These are phyloP conservation scores for Chaetodon trifasciatus DNA, from an alignment of 2,797 vertebrate species.

Conservation along the genomic window DNA sequence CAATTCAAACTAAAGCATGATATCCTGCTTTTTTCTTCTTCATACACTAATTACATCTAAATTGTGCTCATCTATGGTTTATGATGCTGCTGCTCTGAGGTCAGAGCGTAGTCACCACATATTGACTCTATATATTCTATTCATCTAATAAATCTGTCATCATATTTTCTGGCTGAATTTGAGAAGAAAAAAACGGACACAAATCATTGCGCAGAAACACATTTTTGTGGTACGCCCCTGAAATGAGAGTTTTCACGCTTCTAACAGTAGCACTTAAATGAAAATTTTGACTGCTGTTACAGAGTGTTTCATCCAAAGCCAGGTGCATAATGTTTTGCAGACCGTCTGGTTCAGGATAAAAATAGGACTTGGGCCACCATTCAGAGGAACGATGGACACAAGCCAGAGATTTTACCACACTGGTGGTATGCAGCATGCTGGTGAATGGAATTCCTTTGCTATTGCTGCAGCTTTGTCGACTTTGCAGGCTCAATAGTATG, in stretches of 20 bases:
- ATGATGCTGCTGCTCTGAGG: background rate
- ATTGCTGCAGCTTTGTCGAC: conserved; percentile 20
- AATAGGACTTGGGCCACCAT: conserved; percentile 11
- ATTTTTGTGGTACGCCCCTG: conserved; percentile 9
- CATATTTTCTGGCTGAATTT: background rate
- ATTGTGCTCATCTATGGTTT: too few relatives aligned
- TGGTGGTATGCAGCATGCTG: conserved; percentile 27
- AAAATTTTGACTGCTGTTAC: conserved; percentile 13
- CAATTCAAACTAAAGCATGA: too few relatives aligned
- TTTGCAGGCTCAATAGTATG: conserved; percentile 27
- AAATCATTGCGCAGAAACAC: background rate
- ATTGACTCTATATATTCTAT: background rate
- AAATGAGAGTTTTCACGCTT: conserved; percentile 12
- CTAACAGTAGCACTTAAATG: background rate
- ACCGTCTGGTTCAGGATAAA: conserved; percentile 29
- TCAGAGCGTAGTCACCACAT: background rate
- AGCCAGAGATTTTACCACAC: conserved; percentile 47
- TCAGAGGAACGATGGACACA: conserved; percentile 15
- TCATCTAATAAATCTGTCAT: background rate
- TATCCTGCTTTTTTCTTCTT: too few relatives aligned
- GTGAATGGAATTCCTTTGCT: conserved; percentile 67
- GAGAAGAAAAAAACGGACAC: background rate
- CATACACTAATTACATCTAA: too few relatives aligned
- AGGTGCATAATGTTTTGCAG: conserved; percentile 51
- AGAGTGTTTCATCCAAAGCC: conserved; percentile 23